Conservation (phyloP, 2,797 vertebrate genomes). For the Pitangus sulphuratus region DNA sequence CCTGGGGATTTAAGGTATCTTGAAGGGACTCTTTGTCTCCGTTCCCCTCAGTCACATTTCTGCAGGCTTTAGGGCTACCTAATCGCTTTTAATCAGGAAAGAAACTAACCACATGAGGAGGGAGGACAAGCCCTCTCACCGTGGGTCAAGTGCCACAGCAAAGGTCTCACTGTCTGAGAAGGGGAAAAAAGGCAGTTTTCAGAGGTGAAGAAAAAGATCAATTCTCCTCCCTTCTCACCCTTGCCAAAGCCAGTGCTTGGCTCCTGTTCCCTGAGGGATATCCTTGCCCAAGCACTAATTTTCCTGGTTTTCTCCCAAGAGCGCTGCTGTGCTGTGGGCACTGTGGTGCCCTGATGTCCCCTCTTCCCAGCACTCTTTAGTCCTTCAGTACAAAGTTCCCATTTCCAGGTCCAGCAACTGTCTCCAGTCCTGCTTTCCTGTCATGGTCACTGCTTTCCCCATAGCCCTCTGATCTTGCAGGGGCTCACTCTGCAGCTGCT, state of each 20-base stretch:
- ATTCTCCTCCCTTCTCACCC: background rate
- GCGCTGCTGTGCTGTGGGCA: background rate
- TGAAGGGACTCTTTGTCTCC: slow-evolving; percentile 53
- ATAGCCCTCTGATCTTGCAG: background rate
- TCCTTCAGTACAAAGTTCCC: background rate
- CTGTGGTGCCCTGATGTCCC: background rate
- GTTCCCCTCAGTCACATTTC: slow-evolving; percentile 6
- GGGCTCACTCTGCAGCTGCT: background rate
- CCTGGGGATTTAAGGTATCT: slow-evolving; percentile 28
- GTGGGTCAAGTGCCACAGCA: background rate
- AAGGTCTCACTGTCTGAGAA: background rate
- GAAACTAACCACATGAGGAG: slow-evolving; percentile 46
- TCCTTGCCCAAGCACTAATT: background rate
- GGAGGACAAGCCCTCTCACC: background rate
- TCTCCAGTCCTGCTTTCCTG: background rate
- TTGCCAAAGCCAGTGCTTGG: background rate
- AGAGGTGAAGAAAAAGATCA: background rate
- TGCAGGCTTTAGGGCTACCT: slow-evolving; percentile 45
- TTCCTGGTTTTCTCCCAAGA: background rate
- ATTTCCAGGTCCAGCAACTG: background rate
- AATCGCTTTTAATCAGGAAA: slow-evolving; percentile 71
- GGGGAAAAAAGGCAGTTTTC: background rate
- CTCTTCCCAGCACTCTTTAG: background rate
- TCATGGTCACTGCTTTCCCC: background rate
- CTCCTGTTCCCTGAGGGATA: background rate